Base-by-base conservation (phyloP, 2,888 invertebrate species). In the Noctua comes region DNA sequence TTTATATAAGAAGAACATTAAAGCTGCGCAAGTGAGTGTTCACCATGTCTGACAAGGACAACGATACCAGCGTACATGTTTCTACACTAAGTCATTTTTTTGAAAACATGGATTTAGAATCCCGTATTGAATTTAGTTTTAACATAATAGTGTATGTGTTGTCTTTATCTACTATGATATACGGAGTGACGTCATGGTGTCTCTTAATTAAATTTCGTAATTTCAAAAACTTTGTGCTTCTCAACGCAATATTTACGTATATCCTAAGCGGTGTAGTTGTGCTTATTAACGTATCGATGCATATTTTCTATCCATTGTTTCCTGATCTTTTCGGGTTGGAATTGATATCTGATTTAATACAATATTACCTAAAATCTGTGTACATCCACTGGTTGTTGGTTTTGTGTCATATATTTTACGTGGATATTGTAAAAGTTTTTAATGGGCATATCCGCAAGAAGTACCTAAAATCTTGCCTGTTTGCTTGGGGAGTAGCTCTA, bases 301-400 rank as follows among this genome's bases (percentile, higher is more conserved):
- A 21, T 6, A 0, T 40, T 1, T 62, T 27, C 7, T 1, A 43
- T 46, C 4, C 18, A 3, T 6, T 6, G 6, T 48, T 48, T 16
- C 46, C 46, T 48, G 46, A 48, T 48, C 46, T 40, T 40, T 40
- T 40, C 8, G 40, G 40, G 8, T 40, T 40, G 40, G 40, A 40
- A 8, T 40, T 40, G 40, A 40, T 40, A 40, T 40, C 40, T 40
- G 8, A 40, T 8, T 7, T 40, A 18, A n/a, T 27, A 46, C 1
- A 3, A 8, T 1, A 40, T 2, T 76, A 72, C 7, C 4, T 73
- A 6, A 48, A 16, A 11, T 43, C 74, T 18, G 76, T 76, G 11
- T 51, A 43, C 11, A 76, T 48, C 6, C 7, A 75, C 13, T 76
- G 74, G 74, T 73, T 76, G 31, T 21, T 75, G 27, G 24, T 69